These are phyloP conservation scores for Zonotrichia leucophrys DNA, from an alignment of 2,113 vertebrate species.

Conservation along the genomic window DNA sequence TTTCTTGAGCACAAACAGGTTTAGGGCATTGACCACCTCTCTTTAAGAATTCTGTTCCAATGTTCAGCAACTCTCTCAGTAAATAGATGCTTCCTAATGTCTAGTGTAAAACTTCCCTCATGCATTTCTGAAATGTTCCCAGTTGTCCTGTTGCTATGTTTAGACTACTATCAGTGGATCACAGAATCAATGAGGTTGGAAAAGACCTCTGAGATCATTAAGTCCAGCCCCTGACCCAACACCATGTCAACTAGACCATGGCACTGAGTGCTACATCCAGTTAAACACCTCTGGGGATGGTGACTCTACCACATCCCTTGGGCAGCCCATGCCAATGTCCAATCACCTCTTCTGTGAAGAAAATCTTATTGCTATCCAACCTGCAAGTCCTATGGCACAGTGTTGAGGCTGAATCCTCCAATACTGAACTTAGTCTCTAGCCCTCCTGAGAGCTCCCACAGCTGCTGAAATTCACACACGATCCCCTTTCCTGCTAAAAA, in stretches of 20 bases:
- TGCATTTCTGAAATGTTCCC: neutral
- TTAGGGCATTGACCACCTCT: neutral
- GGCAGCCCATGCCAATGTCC: neutral
- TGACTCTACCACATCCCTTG: neutral
- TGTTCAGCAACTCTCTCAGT: neutral
- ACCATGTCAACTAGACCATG: accelerated
- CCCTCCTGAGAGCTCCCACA: neutral
- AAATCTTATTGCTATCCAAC: neutral
- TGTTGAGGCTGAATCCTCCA: accelerated
- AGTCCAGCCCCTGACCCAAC: neutral
- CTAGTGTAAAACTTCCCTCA: neutral
- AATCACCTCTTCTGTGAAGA: neutral
- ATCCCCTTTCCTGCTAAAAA: neutral
- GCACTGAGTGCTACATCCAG: no score
- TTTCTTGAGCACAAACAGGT: neutral
- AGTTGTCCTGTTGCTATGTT: accelerated
- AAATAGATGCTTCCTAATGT: neutral
- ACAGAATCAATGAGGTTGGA: neutral
- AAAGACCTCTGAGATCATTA: neutral
- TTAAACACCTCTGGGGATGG: neutral
- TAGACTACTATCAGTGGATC: accelerated
- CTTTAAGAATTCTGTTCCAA: neutral
- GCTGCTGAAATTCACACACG: neutral
- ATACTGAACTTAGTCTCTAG: no score
- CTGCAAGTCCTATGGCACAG: neutral